A percentile compares a stretch with the other conserved stretches of the same genome.
These are phyloP conservation scores for Eubucco bourcierii DNA, from an alignment of 2,113 vertebrate species.

Conservation along the genomic window DNA sequence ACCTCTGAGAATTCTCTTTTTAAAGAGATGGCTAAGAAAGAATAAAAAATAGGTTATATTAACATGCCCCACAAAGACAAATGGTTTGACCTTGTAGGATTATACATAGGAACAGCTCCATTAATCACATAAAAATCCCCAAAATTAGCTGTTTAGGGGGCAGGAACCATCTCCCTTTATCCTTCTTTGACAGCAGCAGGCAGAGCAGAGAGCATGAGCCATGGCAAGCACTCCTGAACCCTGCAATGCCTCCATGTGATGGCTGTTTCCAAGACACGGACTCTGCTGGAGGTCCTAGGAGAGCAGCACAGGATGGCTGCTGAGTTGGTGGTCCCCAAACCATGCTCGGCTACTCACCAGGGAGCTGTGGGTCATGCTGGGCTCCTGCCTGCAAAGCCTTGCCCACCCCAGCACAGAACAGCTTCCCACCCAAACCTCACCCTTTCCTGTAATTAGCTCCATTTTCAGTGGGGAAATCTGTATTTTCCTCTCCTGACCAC, in stretches of 20 bases:
- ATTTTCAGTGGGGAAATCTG: background rate
- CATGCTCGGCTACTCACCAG: background rate
- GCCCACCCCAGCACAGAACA: background rate
- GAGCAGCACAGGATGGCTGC: background rate
- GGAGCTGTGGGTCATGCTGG: fast-evolving
- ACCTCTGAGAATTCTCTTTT: background rate
- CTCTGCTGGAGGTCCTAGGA: background rate
- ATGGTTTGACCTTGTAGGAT: constrained; percentile 8
- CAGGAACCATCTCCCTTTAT: background rate
- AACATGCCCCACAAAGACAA: background rate
- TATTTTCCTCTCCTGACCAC: background rate
- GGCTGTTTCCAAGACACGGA: background rate
- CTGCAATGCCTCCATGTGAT: fast-evolving
- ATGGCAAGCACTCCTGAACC: background rate
- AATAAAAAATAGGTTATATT: background rate
- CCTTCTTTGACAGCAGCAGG: background rate
- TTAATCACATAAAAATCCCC: background rate
- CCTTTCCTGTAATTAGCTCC: background rate
- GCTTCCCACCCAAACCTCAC: background rate
- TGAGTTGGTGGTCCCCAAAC: fast-evolving
- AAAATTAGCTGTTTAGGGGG: background rate
- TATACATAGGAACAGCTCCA: background rate
- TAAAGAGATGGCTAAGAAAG: background rate
- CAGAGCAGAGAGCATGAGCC: background rate
- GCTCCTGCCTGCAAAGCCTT: background rate